These are phyloP conservation scores for Globodera rostochiensis DNA, from an alignment of 1,140 invertebrate genomes.

Conservation along the genomic window DNA sequence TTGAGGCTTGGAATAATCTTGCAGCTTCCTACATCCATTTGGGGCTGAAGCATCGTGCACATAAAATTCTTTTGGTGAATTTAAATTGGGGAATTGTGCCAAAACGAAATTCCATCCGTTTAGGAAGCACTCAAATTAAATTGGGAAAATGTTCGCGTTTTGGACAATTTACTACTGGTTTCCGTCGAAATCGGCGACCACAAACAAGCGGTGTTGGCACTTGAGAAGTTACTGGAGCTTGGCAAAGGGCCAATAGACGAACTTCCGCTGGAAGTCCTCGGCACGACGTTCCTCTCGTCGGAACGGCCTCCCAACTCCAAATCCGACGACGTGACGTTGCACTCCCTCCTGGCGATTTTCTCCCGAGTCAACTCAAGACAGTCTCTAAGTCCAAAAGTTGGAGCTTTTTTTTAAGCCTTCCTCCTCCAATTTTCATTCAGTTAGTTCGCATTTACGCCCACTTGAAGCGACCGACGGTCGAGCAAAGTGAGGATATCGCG, in stretches of 20 bases:
- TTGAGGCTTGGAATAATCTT: slow-evolving; percentile 47
- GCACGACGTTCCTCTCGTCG: slow-evolving; percentile 2
- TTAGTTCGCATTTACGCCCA: slow-evolving; percentile 33
- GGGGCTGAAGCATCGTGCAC: slow-evolving; percentile 34
- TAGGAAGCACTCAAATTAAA: slow-evolving; percentile 28
- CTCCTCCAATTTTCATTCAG: slow-evolving; percentile 23
- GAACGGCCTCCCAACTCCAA: neutral
- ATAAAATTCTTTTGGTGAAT: slow-evolving; percentile 37
- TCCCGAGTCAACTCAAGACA: slow-evolving; percentile 26
- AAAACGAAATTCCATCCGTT: slow-evolving; percentile 4
- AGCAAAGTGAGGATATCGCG: slow-evolving; percentile 13
- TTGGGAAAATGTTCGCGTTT: slow-evolving; percentile 24
- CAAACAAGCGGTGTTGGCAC: slow-evolving; percentile 17
- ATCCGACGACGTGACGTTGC: neutral
- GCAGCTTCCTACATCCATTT: slow-evolving; percentile 40
- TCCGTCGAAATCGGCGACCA: slow-evolving; percentile 38
- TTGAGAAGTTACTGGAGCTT: slow-evolving; percentile 34
- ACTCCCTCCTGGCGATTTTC: slow-evolving; percentile 16
- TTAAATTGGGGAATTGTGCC: neutral
- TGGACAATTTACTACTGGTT: slow-evolving; percentile 32
- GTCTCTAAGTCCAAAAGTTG: slow-evolving; percentile 25
- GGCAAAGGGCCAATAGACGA: slow-evolving; percentile 32
- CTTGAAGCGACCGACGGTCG: slow-evolving; percentile 25
- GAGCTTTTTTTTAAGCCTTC: neutral
- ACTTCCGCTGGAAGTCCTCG: slow-evolving; percentile 23